Conservation (phyloP, 92 coral and sea anemone genomes). For the Pocillopora grandis region DNA sequence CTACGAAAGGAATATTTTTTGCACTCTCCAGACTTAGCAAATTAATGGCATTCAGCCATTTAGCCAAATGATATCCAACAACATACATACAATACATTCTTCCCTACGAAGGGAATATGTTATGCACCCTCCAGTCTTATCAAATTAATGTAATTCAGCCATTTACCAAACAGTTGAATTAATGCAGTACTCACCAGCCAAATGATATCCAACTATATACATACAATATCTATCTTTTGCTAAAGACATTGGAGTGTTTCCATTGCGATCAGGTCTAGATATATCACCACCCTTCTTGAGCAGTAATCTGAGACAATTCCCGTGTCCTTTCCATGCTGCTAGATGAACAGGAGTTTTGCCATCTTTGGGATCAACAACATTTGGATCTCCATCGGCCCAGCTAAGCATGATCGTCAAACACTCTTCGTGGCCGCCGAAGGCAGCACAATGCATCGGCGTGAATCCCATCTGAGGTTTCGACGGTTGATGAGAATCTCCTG, state of each 20-base stretch:
- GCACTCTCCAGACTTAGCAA: no score
- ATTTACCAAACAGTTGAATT: no score
- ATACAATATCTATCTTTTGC: slow-evolving; percentile 6
- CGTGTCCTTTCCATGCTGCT: slow-evolving; percentile 69
- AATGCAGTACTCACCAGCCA: slow-evolving; percentile 15
- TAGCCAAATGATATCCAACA: background rate
- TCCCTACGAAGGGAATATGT: no score
- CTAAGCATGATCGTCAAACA: slow-evolving; percentile 66
- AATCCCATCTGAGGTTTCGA: slow-evolving; percentile 45
- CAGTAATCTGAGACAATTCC: slow-evolving; percentile 43
- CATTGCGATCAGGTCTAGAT: slow-evolving; percentile 27
- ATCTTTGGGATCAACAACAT: slow-evolving; percentile 50
- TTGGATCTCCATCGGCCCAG: slow-evolving; percentile 71
- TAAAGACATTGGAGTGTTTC: slow-evolving; percentile 40
- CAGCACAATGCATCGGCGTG: slow-evolving; percentile 85
- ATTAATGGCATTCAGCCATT: no score
- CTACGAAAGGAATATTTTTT: no score
- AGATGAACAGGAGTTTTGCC: slow-evolving; percentile 79
- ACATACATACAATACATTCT: background rate
- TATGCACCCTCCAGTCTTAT: no score
- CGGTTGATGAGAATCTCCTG: slow-evolving; percentile 60
- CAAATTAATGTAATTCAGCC: no score
- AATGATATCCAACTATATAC: background rate
- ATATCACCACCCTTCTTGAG: slow-evolving; percentile 57
- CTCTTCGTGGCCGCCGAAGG: slow-evolving; percentile 65